Conservation (phyloP, 2,113 vertebrate genomes). For the Clupea harengus region DNA sequence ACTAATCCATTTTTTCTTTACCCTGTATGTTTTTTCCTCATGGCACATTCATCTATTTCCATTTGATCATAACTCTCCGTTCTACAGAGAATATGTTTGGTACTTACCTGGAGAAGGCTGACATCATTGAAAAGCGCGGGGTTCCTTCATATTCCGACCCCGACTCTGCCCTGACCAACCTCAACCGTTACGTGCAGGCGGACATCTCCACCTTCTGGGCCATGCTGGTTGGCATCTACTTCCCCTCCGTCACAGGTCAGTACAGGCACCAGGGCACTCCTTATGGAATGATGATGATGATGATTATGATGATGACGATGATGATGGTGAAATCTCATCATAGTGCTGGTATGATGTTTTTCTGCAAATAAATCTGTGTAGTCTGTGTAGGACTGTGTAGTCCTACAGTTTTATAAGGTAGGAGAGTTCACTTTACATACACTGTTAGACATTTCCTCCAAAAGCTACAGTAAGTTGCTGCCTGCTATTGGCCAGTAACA, state of each 20-base stretch:
- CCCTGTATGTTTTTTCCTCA: not conserved
- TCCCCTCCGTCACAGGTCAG: slow-evolving; percentile 96
- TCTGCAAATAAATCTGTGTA: not conserved
- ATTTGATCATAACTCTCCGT: not conserved
- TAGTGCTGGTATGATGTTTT: not conserved
- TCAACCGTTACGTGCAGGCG: slow-evolving; percentile 87
- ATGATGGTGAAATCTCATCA: not conserved
- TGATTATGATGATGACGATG: not conserved
- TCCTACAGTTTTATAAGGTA: too few species aligned
- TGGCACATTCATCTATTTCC: not conserved
- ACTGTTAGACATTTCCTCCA: too few species aligned
- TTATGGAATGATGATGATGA: not conserved
- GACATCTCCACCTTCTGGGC: slow-evolving; percentile 98
- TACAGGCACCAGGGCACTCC: not conserved
- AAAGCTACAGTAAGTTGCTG: not conserved
- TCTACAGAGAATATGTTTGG: slow-evolving; percentile 89
- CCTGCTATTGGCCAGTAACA: not conserved
- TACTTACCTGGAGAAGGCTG: slow-evolving; percentile 84
- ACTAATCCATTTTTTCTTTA: not conserved
- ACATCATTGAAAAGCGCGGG: slow-evolving; percentile 81
- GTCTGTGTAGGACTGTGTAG: too few species aligned
- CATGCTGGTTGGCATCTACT: slow-evolving; percentile 95
- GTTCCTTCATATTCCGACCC: slow-evolving; percentile 66
- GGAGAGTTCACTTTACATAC: too few species aligned
- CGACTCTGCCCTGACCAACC: slow-evolving; percentile 63